A percentile compares a stretch with the other conserved stretches of the same genome.
Conservation (phyloP, 2,888 invertebrate genomes). For the Parthenolecanium corni region DNA sequence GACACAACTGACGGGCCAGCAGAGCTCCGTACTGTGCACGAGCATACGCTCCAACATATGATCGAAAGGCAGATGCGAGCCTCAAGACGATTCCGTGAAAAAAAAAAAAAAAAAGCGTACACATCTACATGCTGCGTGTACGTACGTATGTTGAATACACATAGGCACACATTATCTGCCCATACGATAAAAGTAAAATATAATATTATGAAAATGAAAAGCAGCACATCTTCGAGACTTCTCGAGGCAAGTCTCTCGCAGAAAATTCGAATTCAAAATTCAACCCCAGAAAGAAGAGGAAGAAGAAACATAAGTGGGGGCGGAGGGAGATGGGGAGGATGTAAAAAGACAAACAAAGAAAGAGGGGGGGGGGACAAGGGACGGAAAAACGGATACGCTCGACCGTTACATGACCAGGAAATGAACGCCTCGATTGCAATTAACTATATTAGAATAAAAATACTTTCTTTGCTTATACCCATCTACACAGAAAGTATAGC, state of each 20-base stretch:
- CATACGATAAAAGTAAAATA: neutral
- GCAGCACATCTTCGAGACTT: neutral
- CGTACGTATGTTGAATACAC: too few relatives aligned
- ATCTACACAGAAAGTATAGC: neutral
- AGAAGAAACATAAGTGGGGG: too few relatives aligned
- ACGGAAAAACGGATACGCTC: neutral
- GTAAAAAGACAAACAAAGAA: neutral
- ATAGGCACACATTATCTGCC: neutral
- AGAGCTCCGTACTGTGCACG: neutral
- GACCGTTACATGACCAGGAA: neutral
- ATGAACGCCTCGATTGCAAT: too few relatives aligned
- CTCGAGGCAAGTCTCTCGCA: neutral
- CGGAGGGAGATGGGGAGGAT: too few relatives aligned
- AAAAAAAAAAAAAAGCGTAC: neutral
- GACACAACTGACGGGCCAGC: too few relatives aligned
- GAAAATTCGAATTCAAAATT: too few relatives aligned
- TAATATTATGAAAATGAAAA: neutral
- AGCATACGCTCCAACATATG: neutral
- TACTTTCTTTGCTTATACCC: too few relatives aligned
- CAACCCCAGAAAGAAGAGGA: too few relatives aligned
- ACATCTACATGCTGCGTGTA: neutral
- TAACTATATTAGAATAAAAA: too few relatives aligned
- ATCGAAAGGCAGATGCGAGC: conserved; percentile 16
- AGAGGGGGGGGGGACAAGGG: too few relatives aligned
- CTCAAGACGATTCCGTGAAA: neutral